Evolutionary conservation across 2,113 vertebrate species (phyloP).

Genomic region (Oreotragus oreotragus): DNA sequence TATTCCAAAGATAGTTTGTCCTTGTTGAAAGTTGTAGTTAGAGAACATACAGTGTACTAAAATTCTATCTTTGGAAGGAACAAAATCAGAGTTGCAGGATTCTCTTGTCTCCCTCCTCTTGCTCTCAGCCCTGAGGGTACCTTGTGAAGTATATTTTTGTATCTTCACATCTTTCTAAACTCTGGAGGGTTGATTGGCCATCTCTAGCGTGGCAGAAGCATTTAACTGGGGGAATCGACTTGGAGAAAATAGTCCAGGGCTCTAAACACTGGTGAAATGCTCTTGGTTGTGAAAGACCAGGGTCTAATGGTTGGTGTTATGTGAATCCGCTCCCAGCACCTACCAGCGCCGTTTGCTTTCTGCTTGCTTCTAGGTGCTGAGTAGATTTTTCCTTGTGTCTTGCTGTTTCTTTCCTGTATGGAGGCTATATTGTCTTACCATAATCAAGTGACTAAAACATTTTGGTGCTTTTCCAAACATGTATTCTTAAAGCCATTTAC

Average conservation of each 20-base stretch:
- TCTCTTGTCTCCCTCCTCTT: background rate
- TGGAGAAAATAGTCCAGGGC: background rate
- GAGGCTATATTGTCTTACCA: constrained; percentile 16
- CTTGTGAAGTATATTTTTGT: background rate
- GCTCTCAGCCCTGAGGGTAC: background rate
- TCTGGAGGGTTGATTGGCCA: background rate
- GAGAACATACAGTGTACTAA: background rate
- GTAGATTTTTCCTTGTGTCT: background rate
- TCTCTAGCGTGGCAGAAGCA: background rate
- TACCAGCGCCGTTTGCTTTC: background rate
- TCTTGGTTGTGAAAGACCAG: background rate
- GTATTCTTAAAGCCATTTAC: constrained; percentile 49
- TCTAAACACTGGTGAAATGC: background rate
- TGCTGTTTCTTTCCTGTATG: constrained; percentile 5
- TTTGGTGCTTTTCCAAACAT: constrained; percentile 41
- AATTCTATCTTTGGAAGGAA: constrained; percentile 26
- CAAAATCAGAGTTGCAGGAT: background rate
- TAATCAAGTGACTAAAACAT: constrained; percentile 49
- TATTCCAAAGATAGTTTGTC: constrained; percentile 52
- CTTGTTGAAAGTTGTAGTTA: constrained; percentile 48
- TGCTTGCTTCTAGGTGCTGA: background rate
- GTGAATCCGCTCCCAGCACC: background rate
- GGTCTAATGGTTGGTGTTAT: background rate
- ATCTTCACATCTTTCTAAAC: background rate
- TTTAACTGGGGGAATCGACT: background rate